phyloP scores from a whole-genome alignment of 2,797 vertebrate genomes.

The Danionella dracula region DNA sequence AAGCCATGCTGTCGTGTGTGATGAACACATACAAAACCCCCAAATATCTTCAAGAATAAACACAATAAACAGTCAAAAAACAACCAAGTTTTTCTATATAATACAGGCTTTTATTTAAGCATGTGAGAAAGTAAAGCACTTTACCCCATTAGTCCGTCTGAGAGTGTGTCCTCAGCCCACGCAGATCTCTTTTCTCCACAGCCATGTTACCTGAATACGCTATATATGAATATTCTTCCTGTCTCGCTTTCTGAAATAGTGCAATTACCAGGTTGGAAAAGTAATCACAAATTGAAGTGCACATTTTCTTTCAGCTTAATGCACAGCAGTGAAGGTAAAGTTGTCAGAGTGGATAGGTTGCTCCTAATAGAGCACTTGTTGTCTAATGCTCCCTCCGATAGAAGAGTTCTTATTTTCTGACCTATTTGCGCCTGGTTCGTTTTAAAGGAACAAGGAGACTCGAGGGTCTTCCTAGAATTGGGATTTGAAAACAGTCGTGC shows the following conservation, averaged over 20 bases:
- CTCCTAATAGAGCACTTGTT: constrained; percentile 32
- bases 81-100: too few species aligned
- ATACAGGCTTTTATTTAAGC: too few species aligned
- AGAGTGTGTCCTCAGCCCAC: constrained; percentile 55
- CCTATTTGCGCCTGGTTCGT: constrained; percentile 26
- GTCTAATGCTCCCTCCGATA: constrained; percentile 35
- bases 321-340: constrained; percentile 34
- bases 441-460: constrained; percentile 26
- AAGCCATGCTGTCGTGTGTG: too few species aligned
- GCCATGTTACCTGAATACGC: constrained; percentile 68
- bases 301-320: constrained; percentile 60
- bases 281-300: constrained; percentile 65
- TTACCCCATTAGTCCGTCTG: background rate
- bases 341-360: background rate
- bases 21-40: too few species aligned
- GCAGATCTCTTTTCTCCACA: constrained; percentile 63
- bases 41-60: too few species aligned
- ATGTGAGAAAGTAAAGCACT: too few species aligned
- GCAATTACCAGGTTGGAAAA: constrained; percentile 64
- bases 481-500: constrained; percentile 14
- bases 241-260: constrained; percentile 65
- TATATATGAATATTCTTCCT: constrained; percentile 68
- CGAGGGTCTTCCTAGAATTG: constrained; percentile 25
- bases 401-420: constrained; percentile 26
- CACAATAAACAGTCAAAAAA: too few species aligned